Evolutionary conservation across 1,140 invertebrate species (phyloP).

Genomic region (Ladona fulva): DNA sequence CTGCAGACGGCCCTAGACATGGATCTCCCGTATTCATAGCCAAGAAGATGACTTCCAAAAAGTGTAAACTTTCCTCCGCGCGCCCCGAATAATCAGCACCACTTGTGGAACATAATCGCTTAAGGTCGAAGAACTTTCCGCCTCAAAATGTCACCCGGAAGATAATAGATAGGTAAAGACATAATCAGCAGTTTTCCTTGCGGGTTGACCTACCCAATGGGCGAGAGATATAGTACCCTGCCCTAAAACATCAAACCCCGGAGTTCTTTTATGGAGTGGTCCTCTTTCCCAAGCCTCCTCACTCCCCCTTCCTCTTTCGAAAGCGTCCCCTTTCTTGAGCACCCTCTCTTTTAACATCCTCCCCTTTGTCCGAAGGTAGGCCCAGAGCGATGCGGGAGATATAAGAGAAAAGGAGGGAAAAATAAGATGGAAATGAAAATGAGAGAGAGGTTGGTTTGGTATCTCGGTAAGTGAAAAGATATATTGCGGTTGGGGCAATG

Average conservation of each 20-base stretch:
- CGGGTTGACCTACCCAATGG: background rate
- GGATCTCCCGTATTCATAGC: too few relatives aligned
- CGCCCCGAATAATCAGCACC: background rate
- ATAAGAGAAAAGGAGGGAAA: too few relatives aligned
- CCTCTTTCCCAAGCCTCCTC: background rate
- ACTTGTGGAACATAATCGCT: background rate
- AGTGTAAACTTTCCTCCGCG: background rate
- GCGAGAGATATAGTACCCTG: background rate
- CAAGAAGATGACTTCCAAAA: too few relatives aligned
- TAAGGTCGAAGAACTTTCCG: background rate
- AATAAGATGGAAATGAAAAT: too few relatives aligned
- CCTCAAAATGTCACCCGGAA: background rate
- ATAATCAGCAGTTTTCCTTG: slow-evolving; percentile 9
- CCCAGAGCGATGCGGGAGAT: too few relatives aligned
- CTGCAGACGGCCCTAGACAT: too few relatives aligned
- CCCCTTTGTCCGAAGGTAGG: too few relatives aligned
- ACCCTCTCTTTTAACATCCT: too few relatives aligned
- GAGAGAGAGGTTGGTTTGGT: too few relatives aligned
- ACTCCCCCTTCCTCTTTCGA: background rate
- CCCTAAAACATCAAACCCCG: background rate
- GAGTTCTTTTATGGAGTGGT: background rate
- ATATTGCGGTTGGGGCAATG: too few relatives aligned
- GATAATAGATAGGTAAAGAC: slow-evolving; percentile 1
- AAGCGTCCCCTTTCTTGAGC: background rate
- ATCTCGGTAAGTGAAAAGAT: too few relatives aligned